Evolutionary conservation across 2,797 vertebrate genomes (phyloP).

Genomic region (Acrossocheilus fasciatus): DNA sequence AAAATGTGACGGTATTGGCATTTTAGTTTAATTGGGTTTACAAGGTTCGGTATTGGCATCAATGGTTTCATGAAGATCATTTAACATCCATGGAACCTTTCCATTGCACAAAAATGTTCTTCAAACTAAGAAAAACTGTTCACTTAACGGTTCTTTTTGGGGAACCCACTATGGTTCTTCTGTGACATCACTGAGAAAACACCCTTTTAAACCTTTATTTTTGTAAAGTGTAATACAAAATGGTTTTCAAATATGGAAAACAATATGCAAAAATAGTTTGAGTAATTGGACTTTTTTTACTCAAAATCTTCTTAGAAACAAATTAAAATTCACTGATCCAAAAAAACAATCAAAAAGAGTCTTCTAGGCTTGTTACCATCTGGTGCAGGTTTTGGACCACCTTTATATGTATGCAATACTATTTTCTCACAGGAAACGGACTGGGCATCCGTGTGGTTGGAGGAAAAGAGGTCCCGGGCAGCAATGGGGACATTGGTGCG

Average conservation of each 20-base stretch:
- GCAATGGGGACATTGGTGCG: slow-evolving; percentile 91
- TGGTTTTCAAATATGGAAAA: background rate
- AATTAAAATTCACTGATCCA: background rate
- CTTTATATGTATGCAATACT: background rate
- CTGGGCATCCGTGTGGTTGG: slow-evolving; percentile 95
- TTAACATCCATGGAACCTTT: background rate
- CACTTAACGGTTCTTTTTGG: background rate
- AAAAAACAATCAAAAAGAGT: background rate
- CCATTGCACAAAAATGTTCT: background rate
- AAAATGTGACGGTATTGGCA: background rate
- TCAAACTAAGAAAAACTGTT: background rate
- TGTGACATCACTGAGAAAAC: background rate
- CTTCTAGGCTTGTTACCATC: background rate
- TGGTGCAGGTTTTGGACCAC: background rate
- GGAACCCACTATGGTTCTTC: background rate
- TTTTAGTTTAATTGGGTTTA: background rate
- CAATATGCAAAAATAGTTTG: background rate
- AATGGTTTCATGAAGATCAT: background rate
- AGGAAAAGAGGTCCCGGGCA: slow-evolving; percentile 95
- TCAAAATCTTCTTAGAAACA: background rate
- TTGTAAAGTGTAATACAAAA: background rate
- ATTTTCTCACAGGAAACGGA: slow-evolving; percentile 77
- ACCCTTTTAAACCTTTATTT: background rate
- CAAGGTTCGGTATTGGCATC: background rate
- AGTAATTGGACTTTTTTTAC: background rate